These are phyloP conservation scores for Cheiracanthium punctorium DNA, from an alignment of 2,888 invertebrate genomes.

Conservation along the genomic window DNA sequence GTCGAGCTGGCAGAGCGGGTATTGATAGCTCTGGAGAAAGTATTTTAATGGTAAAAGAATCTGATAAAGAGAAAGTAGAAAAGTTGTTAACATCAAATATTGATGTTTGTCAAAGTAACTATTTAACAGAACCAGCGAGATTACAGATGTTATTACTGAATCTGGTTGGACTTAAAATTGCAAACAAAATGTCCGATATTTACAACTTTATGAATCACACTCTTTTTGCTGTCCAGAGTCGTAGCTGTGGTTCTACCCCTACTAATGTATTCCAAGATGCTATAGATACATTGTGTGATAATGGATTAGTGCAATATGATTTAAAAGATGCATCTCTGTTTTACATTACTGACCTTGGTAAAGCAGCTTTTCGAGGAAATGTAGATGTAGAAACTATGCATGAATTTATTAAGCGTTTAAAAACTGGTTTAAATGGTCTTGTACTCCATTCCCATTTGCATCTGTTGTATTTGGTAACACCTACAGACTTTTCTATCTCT, in stretches of 20 bases:
- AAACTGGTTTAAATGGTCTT: slow-evolving; percentile 83
- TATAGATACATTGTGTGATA: slow-evolving; percentile 20
- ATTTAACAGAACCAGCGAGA: slow-evolving; percentile 77
- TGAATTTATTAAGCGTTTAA: slow-evolving; percentile 85
- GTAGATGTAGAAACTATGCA: slow-evolving; percentile 85
- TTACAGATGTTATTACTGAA: slow-evolving; percentile 82
- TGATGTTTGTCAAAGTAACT: slow-evolving; percentile 79
- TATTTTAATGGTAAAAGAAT: slow-evolving; percentile 78
- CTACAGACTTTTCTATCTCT: slow-evolving; percentile 82
- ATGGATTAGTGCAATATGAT: slow-evolving; percentile 36
- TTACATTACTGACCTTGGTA: slow-evolving; percentile 80
- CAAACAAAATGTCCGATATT: slow-evolving; percentile 77
- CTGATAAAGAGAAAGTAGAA: slow-evolving; percentile 80
- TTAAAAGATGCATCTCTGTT: slow-evolving; percentile 62
- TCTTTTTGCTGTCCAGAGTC: slow-evolving; percentile 82
- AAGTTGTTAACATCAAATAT: slow-evolving; percentile 81
- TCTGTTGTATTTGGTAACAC: slow-evolving; percentile 90
- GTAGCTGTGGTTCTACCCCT: slow-evolving; percentile 25
- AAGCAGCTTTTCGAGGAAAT: slow-evolving; percentile 90
- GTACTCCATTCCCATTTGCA: slow-evolving; percentile 89
- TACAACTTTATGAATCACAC: slow-evolving; percentile 80
- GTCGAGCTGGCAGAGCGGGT: slow-evolving; percentile 94
- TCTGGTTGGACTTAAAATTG: slow-evolving; percentile 82
- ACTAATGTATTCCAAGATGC: slow-evolving; percentile 36
- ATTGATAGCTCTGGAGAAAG: slow-evolving; percentile 89